A percentile compares a stretch with the other conserved stretches of the same genome.
These are phyloP conservation scores for Microcaecilia unicolor DNA, from an alignment of 2,797 vertebrate species.

Conservation along the genomic window DNA sequence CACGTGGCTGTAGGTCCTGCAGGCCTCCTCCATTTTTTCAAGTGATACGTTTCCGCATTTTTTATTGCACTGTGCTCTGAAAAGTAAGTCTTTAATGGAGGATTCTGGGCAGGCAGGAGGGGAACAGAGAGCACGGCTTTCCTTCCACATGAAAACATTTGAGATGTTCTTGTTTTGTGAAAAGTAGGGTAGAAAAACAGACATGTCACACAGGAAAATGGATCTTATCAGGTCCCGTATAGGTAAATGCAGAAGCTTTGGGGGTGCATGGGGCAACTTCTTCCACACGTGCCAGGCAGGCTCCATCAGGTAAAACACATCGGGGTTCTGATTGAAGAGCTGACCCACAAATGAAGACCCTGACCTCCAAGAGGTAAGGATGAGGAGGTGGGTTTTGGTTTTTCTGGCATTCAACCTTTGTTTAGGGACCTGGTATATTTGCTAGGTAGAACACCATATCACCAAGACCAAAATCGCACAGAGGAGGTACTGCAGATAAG, in stretches of 20 bases:
- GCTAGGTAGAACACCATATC: no score
- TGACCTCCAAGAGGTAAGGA: constrained; percentile 88
- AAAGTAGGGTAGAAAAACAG: constrained; percentile 80
- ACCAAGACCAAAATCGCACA: no score
- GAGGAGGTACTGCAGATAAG: no score
- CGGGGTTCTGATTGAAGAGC: constrained; percentile 85
- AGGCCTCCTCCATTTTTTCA: constrained; percentile 56
- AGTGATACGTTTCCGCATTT: constrained; percentile 56
- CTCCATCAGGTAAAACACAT: constrained; percentile 92
- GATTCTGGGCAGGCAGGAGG: constrained; percentile 67
- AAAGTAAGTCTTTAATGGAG: constrained; percentile 49
- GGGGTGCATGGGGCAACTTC: constrained; percentile 40
- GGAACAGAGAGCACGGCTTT: constrained; percentile 84
- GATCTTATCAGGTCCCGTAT: constrained; percentile 73
- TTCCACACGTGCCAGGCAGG: constrained; percentile 87
- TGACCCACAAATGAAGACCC: constrained; percentile 91
- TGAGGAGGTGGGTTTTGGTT: constrained; percentile 58
- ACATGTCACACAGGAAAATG: constrained; percentile 79
- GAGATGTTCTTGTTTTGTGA: constrained; percentile 54
- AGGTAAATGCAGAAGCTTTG: constrained; percentile 65
- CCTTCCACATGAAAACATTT: constrained; percentile 76
- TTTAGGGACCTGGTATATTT: no score
- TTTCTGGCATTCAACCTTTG: no score
- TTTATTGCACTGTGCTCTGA: constrained; percentile 43
- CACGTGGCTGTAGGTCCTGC: constrained; percentile 72